phyloP scores from a whole-genome alignment of 92 coral and sea anemone genomes.

The Epizoanthus stellaris region DNA sequence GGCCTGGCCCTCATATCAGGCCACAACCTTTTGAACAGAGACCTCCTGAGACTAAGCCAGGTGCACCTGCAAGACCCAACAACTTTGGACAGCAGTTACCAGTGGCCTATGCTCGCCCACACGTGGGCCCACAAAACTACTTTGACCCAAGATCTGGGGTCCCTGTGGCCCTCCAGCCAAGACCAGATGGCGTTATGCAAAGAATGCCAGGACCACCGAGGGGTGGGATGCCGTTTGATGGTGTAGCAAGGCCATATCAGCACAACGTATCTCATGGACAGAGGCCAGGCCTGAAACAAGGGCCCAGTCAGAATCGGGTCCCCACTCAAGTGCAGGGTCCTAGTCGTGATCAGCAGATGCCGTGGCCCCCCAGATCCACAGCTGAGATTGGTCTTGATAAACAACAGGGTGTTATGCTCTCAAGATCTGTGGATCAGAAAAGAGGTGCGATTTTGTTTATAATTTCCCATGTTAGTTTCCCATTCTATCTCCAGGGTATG shows the following conservation, averaged over 20 bases:
- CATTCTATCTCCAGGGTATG: too few species aligned
- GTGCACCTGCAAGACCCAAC: not conserved
- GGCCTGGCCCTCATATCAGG: slow-evolving; percentile 16
- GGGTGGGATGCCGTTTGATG: slow-evolving; percentile 6
- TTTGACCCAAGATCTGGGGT: slow-evolving; percentile 29
- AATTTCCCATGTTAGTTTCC: too few species aligned
- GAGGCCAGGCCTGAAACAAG: slow-evolving; percentile 36
- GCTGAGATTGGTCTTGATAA: not conserved
- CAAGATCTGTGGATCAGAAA: slow-evolving; percentile 2
- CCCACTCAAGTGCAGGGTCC: not conserved
- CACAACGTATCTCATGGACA: not conserved
- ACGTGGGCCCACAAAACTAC: slow-evolving; percentile 13
- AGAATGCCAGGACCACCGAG: slow-evolving; percentile 9
- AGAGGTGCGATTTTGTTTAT: slow-evolving; percentile 10
- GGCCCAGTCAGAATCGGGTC: not conserved
- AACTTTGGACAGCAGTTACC: slow-evolving; percentile 40
- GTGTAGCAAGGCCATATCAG: slow-evolving; percentile 20
- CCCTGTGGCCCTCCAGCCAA: slow-evolving; percentile 8
- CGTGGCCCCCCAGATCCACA: slow-evolving; percentile 16
- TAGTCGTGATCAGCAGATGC: slow-evolving; percentile 24
- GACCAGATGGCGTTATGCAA: slow-evolving; percentile 27
- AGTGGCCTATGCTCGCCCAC: slow-evolving; percentile 13
- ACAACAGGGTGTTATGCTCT: slow-evolving; percentile 6
- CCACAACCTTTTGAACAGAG: slow-evolving; percentile 23
- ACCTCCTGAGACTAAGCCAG: slow-evolving; percentile 26